Percentiles rank a stretch among this genome's conserved stretches.
phyloP scores from a whole-genome alignment of 2,888 invertebrate genomes.

The Lepetodrilus schrolli region DNA sequence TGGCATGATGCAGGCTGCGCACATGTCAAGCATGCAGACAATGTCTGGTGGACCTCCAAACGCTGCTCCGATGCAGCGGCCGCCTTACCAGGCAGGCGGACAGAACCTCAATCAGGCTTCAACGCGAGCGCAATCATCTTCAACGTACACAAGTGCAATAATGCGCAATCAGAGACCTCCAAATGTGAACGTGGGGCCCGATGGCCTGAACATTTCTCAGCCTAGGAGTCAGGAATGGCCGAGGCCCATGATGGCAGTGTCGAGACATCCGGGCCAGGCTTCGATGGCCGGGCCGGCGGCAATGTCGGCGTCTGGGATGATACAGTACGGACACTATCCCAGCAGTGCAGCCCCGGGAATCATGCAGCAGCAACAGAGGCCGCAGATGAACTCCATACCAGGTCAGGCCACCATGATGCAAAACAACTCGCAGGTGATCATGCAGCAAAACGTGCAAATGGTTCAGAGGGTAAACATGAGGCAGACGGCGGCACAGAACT shows the following conservation, averaged over 20 bases:
- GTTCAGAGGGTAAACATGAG: slow-evolving; percentile 70
- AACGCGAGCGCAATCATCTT: slow-evolving; percentile 27
- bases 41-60: slow-evolving; percentile 35
- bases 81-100: slow-evolving; percentile 57
- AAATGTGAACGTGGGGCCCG: slow-evolving; percentile 79
- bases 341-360: slow-evolving; percentile 60
- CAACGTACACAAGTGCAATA: slow-evolving; percentile 70
- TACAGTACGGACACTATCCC: slow-evolving; percentile 76
- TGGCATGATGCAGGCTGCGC: slow-evolving; percentile 57
- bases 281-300: slow-evolving; percentile 40
- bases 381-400: slow-evolving; percentile 49
- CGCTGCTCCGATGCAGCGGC: slow-evolving; percentile 53
- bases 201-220: slow-evolving; percentile 76
- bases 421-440: slow-evolving; percentile 55
- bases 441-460: slow-evolving; percentile 75
- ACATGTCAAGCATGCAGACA: slow-evolving; percentile 63
- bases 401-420: slow-evolving; percentile 59
- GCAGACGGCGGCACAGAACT: slow-evolving; percentile 45
- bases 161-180: slow-evolving; percentile 79
- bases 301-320: slow-evolving; percentile 56
- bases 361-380: slow-evolving; percentile 56
- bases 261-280: slow-evolving; percentile 19
- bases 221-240: slow-evolving; percentile 78
- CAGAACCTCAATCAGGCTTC: slow-evolving; percentile 51
- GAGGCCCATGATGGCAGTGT: slow-evolving; percentile 76